These are phyloP conservation scores for Pelosia muscerda DNA, from an alignment of 2,888 invertebrate species.

Conservation along the genomic window DNA sequence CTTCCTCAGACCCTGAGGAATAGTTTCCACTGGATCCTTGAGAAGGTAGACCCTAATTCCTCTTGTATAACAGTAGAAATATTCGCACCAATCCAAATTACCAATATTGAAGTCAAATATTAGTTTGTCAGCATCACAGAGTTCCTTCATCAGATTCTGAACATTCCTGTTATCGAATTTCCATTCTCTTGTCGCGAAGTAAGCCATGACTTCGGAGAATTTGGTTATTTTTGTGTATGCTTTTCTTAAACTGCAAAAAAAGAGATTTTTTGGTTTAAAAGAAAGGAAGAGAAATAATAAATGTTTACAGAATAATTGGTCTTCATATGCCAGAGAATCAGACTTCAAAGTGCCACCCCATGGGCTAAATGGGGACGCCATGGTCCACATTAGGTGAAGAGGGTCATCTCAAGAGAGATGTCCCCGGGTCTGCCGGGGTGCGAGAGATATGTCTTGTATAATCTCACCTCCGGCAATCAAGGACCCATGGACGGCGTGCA, in stretches of 20 bases:
- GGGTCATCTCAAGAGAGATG: no score
- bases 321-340: no score
- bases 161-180: conserved; percentile 88
- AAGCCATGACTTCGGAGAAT: conserved; percentile 90
- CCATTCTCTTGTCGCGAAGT: conserved; percentile 92
- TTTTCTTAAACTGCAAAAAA: conserved; percentile 88
- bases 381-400: no score
- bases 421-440: no score
- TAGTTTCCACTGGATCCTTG: conserved; percentile 90
- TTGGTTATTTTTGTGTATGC: conserved; percentile 91
- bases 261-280: neutral
- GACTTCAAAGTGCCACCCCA: no score
- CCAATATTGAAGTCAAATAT: conserved; percentile 90
- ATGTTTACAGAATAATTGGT: no score
- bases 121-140: conserved; percentile 86
- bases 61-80: conserved; percentile 89
- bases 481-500: no score
- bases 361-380: no score
- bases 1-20: conserved; percentile 87
- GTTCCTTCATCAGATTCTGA: conserved; percentile 80
- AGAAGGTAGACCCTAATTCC: conserved; percentile 91
- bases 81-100: conserved; percentile 89
- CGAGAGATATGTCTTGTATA: no score
- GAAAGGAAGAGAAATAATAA: no score
- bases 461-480: no score